These are phyloP conservation scores for Asobara japonica DNA, from an alignment of 1,140 invertebrate genomes.

Conservation along the genomic window DNA sequence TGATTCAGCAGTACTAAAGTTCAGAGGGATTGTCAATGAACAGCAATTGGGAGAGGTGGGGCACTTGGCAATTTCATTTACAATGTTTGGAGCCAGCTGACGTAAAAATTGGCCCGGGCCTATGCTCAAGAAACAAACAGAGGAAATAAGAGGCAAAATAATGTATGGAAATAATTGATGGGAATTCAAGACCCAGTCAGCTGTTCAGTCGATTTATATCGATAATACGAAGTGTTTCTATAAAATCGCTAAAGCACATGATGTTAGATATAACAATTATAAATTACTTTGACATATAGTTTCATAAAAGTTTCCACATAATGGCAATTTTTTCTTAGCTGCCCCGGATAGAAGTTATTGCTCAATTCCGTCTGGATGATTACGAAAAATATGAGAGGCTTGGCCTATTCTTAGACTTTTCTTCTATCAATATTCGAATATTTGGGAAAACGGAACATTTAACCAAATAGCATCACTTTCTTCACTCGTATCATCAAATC, in stretches of 20 bases:
- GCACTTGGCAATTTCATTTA: slow-evolving; percentile 58
- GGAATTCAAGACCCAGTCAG: background rate
- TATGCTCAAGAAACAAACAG: slow-evolving; percentile 41
- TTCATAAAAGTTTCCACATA: no score
- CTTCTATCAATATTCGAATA: no score
- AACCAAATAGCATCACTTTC: background rate
- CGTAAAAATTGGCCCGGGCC: slow-evolving; percentile 60
- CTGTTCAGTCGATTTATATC: no score
- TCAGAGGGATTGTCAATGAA: slow-evolving; percentile 36
- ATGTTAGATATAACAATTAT: no score
- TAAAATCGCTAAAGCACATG: no score
- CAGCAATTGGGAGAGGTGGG: slow-evolving; percentile 29
- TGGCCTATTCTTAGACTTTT: no score
- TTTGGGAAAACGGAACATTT: background rate
- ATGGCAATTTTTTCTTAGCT: no score
- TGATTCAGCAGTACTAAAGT: background rate
- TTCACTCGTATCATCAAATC: background rate
- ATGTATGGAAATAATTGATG: background rate
- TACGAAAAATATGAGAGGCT: no score
- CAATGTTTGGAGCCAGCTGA: slow-evolving; percentile 61
- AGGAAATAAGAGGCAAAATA: slow-evolving; percentile 34
- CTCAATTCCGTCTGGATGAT: no score
- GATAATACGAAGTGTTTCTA: no score
- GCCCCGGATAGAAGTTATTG: no score
- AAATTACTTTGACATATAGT: no score